Evolutionary conservation across 2,113 vertebrate genomes (phyloP).

Genomic region (Mobula hypostoma): DNA sequence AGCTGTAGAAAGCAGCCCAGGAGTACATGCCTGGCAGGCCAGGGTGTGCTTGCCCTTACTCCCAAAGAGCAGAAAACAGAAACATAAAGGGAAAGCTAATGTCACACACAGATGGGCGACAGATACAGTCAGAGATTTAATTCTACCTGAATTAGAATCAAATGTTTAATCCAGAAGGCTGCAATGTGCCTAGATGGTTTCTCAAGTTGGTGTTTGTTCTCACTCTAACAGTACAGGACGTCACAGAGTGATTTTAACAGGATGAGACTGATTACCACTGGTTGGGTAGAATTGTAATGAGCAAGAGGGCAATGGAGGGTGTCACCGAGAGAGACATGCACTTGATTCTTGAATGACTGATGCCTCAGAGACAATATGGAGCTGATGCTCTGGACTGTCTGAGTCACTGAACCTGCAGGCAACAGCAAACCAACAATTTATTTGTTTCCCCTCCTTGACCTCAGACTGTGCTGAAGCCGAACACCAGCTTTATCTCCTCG

Average conservation of each 20-base stretch:
- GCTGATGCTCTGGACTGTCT: background rate
- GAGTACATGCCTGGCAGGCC: too few relatives aligned
- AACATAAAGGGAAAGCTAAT: too few relatives aligned
- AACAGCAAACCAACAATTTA: background rate
- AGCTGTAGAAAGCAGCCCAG: too few relatives aligned
- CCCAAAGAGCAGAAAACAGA: too few relatives aligned
- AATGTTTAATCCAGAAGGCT: too few relatives aligned
- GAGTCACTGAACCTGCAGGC: background rate
- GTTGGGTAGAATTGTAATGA: background rate
- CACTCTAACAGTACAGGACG: too few relatives aligned
- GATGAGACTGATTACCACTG: background rate
- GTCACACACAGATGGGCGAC: too few relatives aligned
- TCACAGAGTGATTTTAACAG: background rate
- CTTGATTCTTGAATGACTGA: background rate
- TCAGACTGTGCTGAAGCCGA: background rate
- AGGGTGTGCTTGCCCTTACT: too few relatives aligned
- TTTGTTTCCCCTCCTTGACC: background rate
- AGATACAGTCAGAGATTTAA: too few relatives aligned
- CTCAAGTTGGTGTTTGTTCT: too few relatives aligned
- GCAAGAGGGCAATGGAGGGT: background rate
- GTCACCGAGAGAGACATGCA: background rate
- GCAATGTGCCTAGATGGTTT: too few relatives aligned
- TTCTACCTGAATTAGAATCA: too few relatives aligned
- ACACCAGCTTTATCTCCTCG: background rate
- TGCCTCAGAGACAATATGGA: background rate